Evolutionary conservation across 2,113 vertebrate species (phyloP).

Genomic region (Sialia sialis): DNA sequence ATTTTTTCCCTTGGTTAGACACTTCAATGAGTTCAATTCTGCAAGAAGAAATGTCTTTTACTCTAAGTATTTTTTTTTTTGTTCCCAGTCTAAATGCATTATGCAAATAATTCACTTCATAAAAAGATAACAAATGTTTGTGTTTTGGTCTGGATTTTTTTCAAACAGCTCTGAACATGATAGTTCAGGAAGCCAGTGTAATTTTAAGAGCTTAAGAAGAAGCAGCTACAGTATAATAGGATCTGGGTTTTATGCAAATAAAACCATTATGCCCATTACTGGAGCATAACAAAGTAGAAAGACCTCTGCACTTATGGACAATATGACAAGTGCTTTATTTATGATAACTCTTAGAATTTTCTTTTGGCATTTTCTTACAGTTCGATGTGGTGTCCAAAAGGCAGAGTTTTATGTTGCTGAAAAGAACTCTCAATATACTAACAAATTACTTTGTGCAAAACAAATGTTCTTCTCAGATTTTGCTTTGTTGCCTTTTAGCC

Average conservation of each 20-base stretch:
- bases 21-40: neutral
- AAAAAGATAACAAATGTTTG: conserved; percentile 45
- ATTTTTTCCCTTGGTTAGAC: neutral
- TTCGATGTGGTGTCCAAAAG: neutral
- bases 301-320: conserved; percentile 49
- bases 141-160: neutral
- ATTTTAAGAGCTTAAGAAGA: conserved; percentile 47
- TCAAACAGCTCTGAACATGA: neutral
- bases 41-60: neutral
- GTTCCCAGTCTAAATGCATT: neutral
- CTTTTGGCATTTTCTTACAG: neutral
- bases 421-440: neutral
- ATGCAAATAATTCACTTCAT: conserved; percentile 43
- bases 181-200: conserved; percentile 10
- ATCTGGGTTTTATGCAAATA: conserved; percentile 61
- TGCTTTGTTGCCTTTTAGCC: neutral
- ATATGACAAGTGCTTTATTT: conserved; percentile 54
- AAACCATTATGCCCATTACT: conserved; percentile 54
- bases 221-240: conserved; percentile 49
- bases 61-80: conserved; percentile 5
- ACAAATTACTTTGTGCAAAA: conserved; percentile 9
- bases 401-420: neutral
- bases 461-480: neutral
- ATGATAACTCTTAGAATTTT: conserved; percentile 25
- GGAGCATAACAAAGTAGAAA: conserved; percentile 39